Evolutionary conservation across 2,797 vertebrate genomes (phyloP).

Genomic region (Channa striata): DNA sequence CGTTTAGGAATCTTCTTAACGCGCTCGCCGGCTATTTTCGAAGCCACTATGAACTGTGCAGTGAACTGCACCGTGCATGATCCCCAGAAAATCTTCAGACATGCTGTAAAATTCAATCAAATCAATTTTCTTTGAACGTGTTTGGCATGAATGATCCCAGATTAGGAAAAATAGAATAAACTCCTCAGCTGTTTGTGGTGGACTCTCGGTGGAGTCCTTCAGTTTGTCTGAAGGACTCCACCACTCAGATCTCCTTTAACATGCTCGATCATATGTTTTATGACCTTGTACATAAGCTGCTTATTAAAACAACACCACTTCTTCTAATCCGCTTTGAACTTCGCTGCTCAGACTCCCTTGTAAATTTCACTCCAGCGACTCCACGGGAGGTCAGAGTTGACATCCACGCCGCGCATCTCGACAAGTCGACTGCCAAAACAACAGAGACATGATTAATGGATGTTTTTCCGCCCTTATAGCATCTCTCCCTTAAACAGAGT

Average conservation of each 20-base stretch:
- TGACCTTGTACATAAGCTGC: conserved; percentile 53
- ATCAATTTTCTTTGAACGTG: conserved; percentile 13
- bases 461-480: conserved; percentile 64
- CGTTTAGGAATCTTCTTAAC: no score
- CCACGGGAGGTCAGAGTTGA: conserved; percentile 68
- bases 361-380: conserved; percentile 55
- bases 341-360: conserved; percentile 40
- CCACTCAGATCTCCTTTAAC: conserved; percentile 4
- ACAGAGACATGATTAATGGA: conserved; percentile 75
- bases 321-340: conserved; percentile 35
- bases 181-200: conserved; percentile 3
- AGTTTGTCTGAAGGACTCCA: no score
- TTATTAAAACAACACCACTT: conserved; percentile 35
- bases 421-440: conserved; percentile 70
- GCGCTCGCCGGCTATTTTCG: not conserved
- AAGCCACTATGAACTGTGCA: conserved; percentile 5
- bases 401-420: conserved; percentile 60
- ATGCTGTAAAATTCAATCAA: conserved; percentile 4
- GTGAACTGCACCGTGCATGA: conserved; percentile 18
- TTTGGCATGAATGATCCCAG: conserved; percentile 10
- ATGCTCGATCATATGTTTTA: not conserved
- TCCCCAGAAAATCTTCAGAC: conserved; percentile 10
- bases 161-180: conserved; percentile 2
- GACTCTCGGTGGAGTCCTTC: not conserved
- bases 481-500: conserved; percentile 66